These are phyloP conservation scores for Oscheius sp. DNA, from an alignment of 2,888 invertebrate genomes.

Conservation along the genomic window DNA sequence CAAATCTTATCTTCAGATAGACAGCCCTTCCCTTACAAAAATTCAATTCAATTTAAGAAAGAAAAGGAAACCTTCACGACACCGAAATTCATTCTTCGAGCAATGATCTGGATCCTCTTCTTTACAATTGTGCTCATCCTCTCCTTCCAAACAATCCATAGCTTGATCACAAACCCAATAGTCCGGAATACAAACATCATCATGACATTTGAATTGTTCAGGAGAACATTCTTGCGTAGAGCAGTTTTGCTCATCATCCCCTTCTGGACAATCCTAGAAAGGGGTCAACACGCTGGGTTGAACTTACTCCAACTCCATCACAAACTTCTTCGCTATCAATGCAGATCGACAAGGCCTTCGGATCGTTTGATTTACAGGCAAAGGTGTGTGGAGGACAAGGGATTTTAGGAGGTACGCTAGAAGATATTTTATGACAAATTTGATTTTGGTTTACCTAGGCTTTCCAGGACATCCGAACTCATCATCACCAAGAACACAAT, in stretches of 20 bases:
- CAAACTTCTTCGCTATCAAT: too few relatives aligned
- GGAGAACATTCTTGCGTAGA: neutral
- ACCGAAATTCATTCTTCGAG: neutral
- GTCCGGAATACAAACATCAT: slow-evolving; percentile 41
- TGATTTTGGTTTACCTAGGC: too few relatives aligned
- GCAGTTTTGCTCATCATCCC: slow-evolving; percentile 50
- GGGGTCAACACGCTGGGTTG: neutral
- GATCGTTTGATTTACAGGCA: too few relatives aligned
- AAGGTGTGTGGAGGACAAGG: too few relatives aligned
- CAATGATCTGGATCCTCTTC: neutral
- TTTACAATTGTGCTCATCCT: slow-evolving; percentile 38
- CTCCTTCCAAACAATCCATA: slow-evolving; percentile 45
- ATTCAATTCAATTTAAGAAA: neutral
- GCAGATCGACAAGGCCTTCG: too few relatives aligned
- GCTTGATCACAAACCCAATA: slow-evolving; percentile 48
- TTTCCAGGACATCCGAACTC: too few relatives aligned
- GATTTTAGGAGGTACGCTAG: too few relatives aligned
- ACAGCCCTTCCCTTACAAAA: slow-evolving; percentile 32
- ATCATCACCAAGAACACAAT: neutral
- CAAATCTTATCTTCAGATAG: slow-evolving; percentile 58
- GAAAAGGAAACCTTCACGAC: neutral
- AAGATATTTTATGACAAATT: too few relatives aligned
- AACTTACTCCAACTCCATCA: neutral
- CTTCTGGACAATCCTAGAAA: slow-evolving; percentile 42
- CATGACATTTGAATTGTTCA: slow-evolving; percentile 20